These are phyloP conservation scores for Merops nubicus DNA, from an alignment of 2,113 vertebrate genomes.

Conservation along the genomic window DNA sequence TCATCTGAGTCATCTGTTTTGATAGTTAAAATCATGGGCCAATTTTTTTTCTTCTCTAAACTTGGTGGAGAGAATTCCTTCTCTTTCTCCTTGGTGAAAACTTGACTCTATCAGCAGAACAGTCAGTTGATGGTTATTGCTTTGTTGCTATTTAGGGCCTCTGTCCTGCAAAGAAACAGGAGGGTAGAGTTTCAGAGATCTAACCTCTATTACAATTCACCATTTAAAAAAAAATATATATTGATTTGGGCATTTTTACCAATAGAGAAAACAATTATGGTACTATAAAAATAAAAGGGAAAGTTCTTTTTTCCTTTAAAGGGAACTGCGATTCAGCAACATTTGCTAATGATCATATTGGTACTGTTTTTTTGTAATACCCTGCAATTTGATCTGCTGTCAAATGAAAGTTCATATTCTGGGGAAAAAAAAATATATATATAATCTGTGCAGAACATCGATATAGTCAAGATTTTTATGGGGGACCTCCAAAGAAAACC, in stretches of 20 bases:
- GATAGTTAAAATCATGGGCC: not conserved
- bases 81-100: not conserved
- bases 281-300: not conserved
- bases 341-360: not conserved
- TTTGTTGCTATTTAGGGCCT: constrained; percentile 15
- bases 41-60: not conserved
- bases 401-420: not conserved
- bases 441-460: not conserved
- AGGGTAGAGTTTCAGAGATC: not conserved
- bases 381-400: not conserved
- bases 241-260: not conserved
- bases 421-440: not conserved
- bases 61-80: not conserved
- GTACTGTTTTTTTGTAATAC: not conserved
- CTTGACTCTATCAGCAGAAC: not conserved
- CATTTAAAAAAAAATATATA: not conserved
- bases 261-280: not conserved
- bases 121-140: not conserved
- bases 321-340: not conserved
- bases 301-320: not conserved
- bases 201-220: not conserved
- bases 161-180: not conserved
- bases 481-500: constrained; percentile 59
- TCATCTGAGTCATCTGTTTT: not conserved
- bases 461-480: constrained; percentile 16